Conservation (phyloP, 2,888 invertebrate species). For the Lobophora halterata region DNA sequence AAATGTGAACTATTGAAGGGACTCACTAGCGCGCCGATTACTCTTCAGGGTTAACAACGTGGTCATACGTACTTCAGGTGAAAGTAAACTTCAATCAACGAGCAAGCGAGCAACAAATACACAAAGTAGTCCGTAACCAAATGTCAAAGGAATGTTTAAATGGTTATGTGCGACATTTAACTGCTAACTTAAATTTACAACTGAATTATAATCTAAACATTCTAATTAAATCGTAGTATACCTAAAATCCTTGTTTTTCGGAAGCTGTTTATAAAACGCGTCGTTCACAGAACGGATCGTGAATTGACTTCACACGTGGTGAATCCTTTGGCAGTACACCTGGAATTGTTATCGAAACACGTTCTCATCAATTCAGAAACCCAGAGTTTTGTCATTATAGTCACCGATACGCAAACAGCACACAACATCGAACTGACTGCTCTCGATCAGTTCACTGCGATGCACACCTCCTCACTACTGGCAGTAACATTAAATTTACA, state of each 20-base stretch:
- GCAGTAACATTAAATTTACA: conserved; percentile 72
- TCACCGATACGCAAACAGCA: conserved; percentile 72
- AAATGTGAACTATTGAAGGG: conserved; percentile 49
- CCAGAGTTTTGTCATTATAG: conserved; percentile 61
- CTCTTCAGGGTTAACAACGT: conserved; percentile 24
- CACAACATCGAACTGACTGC: conserved; percentile 60
- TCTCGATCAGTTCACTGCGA: conserved; percentile 73
- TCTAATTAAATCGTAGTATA: conserved; percentile 71
- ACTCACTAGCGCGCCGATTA: conserved; percentile 31
- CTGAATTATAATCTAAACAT: conserved; percentile 74
- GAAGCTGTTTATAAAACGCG: conserved; percentile 71
- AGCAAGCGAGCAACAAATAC: conserved; percentile 33
- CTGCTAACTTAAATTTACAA: conserved; percentile 80
- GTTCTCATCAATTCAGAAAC: conserved; percentile 65
- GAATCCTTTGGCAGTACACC: conserved; percentile 78
- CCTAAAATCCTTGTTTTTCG: conserved; percentile 69
- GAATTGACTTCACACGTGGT: conserved; percentile 71
- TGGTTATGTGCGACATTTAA: conserved; percentile 76
- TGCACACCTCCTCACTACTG: conserved; percentile 60
- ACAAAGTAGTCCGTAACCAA: conserved; percentile 67
- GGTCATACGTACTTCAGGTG: conserved; percentile 3
- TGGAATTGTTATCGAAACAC: conserved; percentile 61
- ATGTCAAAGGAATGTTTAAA: conserved; percentile 79
- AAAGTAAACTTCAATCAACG: conserved; percentile 23
- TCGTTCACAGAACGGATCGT: conserved; percentile 79